Percentiles rank a stretch among this genome's conserved stretches.
phyloP scores from a whole-genome alignment of 2,797 vertebrate genomes.

The Loris lydekkerianus region DNA sequence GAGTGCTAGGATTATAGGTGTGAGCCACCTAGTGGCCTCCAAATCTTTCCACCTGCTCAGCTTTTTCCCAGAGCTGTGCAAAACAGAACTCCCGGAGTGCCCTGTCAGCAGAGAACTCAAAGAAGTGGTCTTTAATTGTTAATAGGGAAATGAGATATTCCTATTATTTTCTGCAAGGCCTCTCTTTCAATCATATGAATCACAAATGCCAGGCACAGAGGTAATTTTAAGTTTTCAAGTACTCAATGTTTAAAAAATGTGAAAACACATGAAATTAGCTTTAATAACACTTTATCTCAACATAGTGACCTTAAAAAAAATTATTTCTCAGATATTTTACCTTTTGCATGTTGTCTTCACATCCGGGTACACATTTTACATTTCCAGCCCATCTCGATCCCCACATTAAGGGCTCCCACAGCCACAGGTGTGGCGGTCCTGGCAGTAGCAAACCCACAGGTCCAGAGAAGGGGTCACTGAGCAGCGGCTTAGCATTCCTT shows the following conservation, averaged over 20 bases:
- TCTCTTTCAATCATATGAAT: not conserved
- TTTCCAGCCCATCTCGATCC: not conserved
- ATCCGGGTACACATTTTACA: not conserved
- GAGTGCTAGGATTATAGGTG: too few species aligned
- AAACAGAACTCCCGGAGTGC: too few species aligned
- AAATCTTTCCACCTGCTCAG: too few species aligned
- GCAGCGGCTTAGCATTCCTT: not conserved
- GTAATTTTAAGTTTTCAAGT: not conserved
- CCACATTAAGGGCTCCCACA: rapidly evolving
- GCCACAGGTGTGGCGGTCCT: not conserved
- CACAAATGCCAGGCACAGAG: not conserved
- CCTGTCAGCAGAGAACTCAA: too few species aligned
- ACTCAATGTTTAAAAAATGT: not conserved
- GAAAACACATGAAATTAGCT: not conserved
- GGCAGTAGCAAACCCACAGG: rapidly evolving
- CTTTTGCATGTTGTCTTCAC: not conserved
- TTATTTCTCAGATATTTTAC: not conserved
- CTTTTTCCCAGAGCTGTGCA: too few species aligned
- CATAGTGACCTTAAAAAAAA: not conserved
- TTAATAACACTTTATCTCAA: conserved; percentile 11
- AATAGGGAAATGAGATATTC: too few species aligned
- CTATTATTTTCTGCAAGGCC: too few species aligned
- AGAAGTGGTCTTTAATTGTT: too few species aligned
- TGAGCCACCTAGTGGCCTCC: too few species aligned
- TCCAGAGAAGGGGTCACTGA: not conserved